Percentiles rank a stretch among this genome's conserved stretches.
Conservation (phyloP, 2,888 invertebrate species). For the Hoplodrina ambigua region DNA sequence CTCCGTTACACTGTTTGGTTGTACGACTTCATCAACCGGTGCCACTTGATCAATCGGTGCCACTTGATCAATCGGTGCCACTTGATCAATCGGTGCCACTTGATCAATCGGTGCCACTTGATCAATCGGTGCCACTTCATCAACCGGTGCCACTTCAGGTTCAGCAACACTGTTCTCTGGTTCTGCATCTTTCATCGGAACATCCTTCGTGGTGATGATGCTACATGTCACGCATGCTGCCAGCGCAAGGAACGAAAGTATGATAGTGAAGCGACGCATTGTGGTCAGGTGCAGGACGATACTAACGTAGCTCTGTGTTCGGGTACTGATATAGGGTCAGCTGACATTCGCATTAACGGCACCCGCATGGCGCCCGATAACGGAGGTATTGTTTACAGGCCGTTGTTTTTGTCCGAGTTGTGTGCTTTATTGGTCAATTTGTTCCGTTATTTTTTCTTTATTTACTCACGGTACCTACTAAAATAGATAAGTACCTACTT, state of each 20-base stretch:
- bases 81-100: constrained; percentile 17
- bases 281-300: constrained; percentile 41
- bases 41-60: background rate
- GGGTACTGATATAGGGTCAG: constrained; percentile 58
- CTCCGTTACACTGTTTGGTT: constrained; percentile 20
- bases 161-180: constrained; percentile 25
- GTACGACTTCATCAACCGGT: constrained; percentile 15
- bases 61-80: constrained; percentile 9
- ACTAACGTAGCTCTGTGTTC: constrained; percentile 51
- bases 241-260: constrained; percentile 63
- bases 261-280: constrained; percentile 60
- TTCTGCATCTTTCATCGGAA: constrained; percentile 35
- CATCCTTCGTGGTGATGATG: constrained; percentile 65
- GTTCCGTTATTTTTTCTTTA: constrained; percentile 2
- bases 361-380: constrained; percentile 59
- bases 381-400: constrained; percentile 54
- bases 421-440: constrained; percentile 17
- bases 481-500: background rate
- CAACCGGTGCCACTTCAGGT: constrained; percentile 16
- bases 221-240: constrained; percentile 68
- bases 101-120: constrained; percentile 13
- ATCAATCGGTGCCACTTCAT: background rate
- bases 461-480: background rate
- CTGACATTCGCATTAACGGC: constrained; percentile 52
- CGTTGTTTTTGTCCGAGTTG: constrained; percentile 30